phyloP scores from a whole-genome alignment of 2,888 invertebrate species.

The Sclerodermus sp. region DNA sequence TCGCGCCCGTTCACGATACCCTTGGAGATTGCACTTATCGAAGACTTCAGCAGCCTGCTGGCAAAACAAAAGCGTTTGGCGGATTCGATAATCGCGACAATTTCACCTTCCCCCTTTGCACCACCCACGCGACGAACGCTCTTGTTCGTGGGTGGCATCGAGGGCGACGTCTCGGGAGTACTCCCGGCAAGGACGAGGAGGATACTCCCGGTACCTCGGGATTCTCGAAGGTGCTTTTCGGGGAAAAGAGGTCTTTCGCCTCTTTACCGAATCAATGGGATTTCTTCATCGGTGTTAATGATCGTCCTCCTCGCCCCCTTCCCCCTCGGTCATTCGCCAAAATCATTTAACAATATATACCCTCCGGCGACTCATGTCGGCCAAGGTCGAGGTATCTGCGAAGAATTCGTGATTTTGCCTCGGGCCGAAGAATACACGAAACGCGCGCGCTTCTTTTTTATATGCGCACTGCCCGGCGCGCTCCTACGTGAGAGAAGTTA shows the following conservation, averaged over 20 bases:
- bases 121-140: too few relatives aligned
- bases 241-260: neutral
- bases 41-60: neutral
- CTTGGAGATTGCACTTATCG: neutral
- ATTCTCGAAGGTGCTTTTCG: neutral
- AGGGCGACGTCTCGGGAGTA: too few relatives aligned
- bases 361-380: constrained; percentile 9
- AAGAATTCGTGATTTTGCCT: constrained; percentile 12
- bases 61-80: neutral
- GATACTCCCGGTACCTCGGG: neutral
- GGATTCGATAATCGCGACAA: neutral
- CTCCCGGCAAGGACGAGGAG: neutral
- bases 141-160: too few relatives aligned
- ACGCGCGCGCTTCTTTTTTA: constrained; percentile 9
- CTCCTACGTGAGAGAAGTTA: neutral
- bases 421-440: constrained; percentile 5
- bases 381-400: constrained; percentile 13
- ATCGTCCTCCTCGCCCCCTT: too few relatives aligned
- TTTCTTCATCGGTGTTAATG: neutral
- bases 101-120: too few relatives aligned
- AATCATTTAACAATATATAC: constrained; percentile 11
- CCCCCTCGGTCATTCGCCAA: constrained; percentile 2
- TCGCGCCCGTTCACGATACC: neutral
- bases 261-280: neutral
- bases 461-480: neutral